A percentile compares a stretch with the other conserved stretches of the same genome.
Conservation (phyloP, 2,888 invertebrate genomes). For the Ctena decussata region DNA sequence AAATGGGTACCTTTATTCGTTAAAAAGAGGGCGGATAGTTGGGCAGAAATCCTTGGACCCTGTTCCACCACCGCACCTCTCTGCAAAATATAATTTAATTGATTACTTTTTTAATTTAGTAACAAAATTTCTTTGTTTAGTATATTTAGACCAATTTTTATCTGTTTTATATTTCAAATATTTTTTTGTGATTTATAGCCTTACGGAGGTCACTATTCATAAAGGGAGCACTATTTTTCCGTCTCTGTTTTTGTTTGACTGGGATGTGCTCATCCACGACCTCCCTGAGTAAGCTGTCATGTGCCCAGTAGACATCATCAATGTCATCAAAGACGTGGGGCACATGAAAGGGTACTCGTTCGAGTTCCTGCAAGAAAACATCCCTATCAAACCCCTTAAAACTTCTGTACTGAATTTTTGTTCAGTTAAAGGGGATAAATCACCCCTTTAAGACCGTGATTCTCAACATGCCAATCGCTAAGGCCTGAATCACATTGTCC, state of each 20-base stretch:
- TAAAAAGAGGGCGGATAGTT: neutral
- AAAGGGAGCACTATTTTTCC: neutral
- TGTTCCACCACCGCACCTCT: neutral
- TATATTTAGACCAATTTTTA: neutral
- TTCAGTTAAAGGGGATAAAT: neutral
- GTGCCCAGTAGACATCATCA: neutral
- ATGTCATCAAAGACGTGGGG: neutral
- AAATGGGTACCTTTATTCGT: neutral
- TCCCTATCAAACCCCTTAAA: neutral
- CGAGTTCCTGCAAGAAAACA: neutral
- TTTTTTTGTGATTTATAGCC: neutral
- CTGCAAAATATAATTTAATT: neutral
- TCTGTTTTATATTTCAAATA: neutral
- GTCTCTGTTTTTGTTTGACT: neutral
- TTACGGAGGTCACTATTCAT: neutral
- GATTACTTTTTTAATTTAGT: neutral
- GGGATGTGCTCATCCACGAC: neutral
- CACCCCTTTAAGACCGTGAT: neutral
- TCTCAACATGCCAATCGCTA: neutral
- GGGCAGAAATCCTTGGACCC: neutral
- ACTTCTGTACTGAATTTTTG: neutral
- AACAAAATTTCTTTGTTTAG: neutral
- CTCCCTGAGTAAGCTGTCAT: neutral
- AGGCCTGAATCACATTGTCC: neutral
- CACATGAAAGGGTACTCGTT: neutral